Percentiles rank a stretch among this genome's conserved stretches.
phyloP scores from a whole-genome alignment of 2,113 vertebrate genomes.

The Labrus mixtus region DNA sequence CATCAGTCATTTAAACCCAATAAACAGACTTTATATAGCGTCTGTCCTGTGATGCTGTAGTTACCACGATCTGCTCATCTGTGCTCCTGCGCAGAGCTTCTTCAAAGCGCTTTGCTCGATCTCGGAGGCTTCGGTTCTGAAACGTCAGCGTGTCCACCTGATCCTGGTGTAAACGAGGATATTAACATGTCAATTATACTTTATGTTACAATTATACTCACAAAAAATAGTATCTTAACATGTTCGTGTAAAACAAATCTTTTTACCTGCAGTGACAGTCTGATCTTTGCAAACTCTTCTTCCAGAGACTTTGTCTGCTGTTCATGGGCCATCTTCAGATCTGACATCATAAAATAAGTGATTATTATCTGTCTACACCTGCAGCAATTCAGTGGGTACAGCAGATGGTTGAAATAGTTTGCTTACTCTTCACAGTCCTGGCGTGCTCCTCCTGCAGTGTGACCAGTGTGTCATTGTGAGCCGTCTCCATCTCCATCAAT shows the following conservation, averaged over 20 bases:
- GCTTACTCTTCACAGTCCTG: constrained; percentile 90
- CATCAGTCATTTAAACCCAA: neutral
- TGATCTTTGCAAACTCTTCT: constrained; percentile 92
- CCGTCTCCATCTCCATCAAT: constrained; percentile 87
- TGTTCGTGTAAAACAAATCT: too few species aligned
- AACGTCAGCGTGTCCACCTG: constrained; percentile 97
- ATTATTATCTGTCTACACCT: neutral
- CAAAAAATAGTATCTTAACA: rapidly evolving
- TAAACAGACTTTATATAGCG: neutral
- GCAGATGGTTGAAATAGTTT: neutral
- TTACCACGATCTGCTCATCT: constrained; percentile 95
- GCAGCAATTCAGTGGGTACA: neutral
- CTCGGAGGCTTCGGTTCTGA: constrained; percentile 93
- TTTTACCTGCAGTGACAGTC: constrained; percentile 92
- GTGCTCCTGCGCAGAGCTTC: constrained; percentile 94
- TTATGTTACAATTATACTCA: neutral
- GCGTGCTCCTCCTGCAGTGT: constrained; percentile 91
- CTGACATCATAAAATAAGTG: constrained; percentile 75
- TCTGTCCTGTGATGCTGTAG: neutral
- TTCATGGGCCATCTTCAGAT: constrained; percentile 90
- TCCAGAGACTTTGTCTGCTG: constrained; percentile 92
- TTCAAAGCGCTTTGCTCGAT: constrained; percentile 94
- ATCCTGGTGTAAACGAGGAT: constrained; percentile 82
- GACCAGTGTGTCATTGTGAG: constrained; percentile 84
- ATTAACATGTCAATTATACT: neutral